These are phyloP conservation scores for Dicaeum eximium DNA, from an alignment of 2,113 vertebrate species.

Conservation along the genomic window DNA sequence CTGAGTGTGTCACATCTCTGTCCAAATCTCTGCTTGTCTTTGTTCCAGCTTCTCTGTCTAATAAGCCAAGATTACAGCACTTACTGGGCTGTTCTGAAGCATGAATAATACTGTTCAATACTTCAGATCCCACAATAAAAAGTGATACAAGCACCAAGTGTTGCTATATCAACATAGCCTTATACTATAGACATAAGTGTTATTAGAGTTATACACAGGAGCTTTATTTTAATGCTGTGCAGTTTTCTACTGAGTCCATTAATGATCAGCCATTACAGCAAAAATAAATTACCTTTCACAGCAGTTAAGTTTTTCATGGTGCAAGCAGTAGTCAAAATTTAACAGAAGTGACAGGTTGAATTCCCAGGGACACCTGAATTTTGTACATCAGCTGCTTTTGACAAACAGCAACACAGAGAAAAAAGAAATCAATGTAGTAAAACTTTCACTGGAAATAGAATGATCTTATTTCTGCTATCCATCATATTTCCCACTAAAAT, in stretches of 20 bases:
- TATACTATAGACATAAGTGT: background rate
- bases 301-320: background rate
- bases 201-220: background rate
- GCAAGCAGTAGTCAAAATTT: background rate
- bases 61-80: background rate
- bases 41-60: background rate
- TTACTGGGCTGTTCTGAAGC: background rate
- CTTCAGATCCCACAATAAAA: background rate
- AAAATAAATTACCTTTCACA: background rate
- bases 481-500: constrained; percentile 13
- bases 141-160: background rate
- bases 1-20: background rate
- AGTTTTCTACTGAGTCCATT: background rate
- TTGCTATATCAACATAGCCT: background rate
- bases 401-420: background rate
- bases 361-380: constrained; percentile 1
- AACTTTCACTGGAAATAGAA: background rate
- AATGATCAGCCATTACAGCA: background rate
- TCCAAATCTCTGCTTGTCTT: background rate
- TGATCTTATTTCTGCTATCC: constrained; percentile 32
- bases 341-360: background rate
- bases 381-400: background rate
- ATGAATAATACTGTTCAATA: background rate
- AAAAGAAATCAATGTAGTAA: background rate
- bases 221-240: background rate